These are phyloP conservation scores for Amyelois transitella DNA, from an alignment of 1,140 invertebrate species.

Conservation along the genomic window DNA sequence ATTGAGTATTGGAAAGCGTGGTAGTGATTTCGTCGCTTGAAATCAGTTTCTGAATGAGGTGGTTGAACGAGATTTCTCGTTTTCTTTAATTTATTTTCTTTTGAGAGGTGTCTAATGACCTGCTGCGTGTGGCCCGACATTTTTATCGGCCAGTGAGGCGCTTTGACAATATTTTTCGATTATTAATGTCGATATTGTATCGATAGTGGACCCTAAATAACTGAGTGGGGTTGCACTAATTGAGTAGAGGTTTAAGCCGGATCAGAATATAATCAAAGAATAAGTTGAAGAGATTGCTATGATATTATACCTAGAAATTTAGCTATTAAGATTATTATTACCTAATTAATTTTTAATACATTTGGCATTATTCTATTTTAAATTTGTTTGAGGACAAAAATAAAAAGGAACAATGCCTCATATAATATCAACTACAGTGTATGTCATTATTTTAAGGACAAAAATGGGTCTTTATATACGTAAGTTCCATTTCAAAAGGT, in stretches of 20 bases:
- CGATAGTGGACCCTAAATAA: slow-evolving; percentile 42
- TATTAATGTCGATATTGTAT: slow-evolving; percentile 67
- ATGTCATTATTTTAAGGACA: neutral
- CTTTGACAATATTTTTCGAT: slow-evolving; percentile 70
- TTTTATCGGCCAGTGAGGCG: slow-evolving; percentile 64
- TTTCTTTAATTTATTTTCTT: slow-evolving; percentile 72
- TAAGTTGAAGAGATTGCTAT: neutral
- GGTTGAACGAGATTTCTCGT: slow-evolving; percentile 63
- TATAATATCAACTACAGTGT: neutral
- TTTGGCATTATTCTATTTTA: neutral
- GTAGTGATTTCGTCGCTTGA: neutral
- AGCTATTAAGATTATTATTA: neutral
- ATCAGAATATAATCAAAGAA: neutral
- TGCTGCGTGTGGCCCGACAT: slow-evolving; percentile 68
- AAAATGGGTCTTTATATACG: neutral
- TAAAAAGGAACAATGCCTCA: neutral
- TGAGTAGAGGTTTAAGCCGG: slow-evolving; percentile 5
- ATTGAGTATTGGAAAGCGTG: neutral
- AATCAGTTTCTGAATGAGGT: slow-evolving; percentile 32
- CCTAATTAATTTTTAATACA: neutral
- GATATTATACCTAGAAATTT: neutral
- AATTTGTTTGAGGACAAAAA: neutral
- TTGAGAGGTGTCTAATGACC: slow-evolving; percentile 70
- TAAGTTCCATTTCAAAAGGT: neutral
- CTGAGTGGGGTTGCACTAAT: slow-evolving; percentile 22